Evolutionary conservation across 2,113 vertebrate species (phyloP), one percentile per base, ranked within the genome.

Genomic region (Misgurnus anguillicaudatus): DNA sequence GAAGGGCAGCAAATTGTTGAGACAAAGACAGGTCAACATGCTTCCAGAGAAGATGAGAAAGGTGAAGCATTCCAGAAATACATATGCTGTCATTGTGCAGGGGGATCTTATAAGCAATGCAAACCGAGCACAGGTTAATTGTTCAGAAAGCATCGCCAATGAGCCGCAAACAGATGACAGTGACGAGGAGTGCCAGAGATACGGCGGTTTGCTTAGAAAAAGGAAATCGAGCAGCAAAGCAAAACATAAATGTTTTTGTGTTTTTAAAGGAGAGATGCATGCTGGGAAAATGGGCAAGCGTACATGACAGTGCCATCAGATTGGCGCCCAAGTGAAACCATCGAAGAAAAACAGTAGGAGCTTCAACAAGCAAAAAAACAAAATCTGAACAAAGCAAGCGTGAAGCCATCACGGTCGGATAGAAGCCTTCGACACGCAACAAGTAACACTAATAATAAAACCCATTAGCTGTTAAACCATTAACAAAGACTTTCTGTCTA

Each of bases 121-220:
- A 75, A 76, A 17, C 41, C 31, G 57, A 74, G 72, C 72, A 74
- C 72, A 74, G 91, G 87, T 87, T 91, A 89, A 89, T 90, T 31
- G 70, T 2, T 41, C 70, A 72, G 41, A 21, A 9, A 60, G 48
- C 77, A 76, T 47, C 47, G 77, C 64, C n/a, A 74, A 45, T 0
- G 36, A n/a, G 53, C 47, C 48, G 53, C 92, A 86, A 93, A 94
- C 92, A 94, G 93, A 95, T 94, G 95, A 95, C 94, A 95, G 92
- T 90, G 93, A 95, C 91, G 92, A 93, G 92, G 89, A 89, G 85
- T 88, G 82, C 90, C 91, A 92, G 90, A 80, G 87, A 88, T 4
- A 51, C 77, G 73, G 67, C 75, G 66, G 87, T 76, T 86, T 74
- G 78, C 77, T 77, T 75, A 88, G 87, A 83, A 81, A 81, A 82